phyloP scores from a whole-genome alignment of 2,888 invertebrate genomes.

The Caenorhabditis drosophilae region DNA sequence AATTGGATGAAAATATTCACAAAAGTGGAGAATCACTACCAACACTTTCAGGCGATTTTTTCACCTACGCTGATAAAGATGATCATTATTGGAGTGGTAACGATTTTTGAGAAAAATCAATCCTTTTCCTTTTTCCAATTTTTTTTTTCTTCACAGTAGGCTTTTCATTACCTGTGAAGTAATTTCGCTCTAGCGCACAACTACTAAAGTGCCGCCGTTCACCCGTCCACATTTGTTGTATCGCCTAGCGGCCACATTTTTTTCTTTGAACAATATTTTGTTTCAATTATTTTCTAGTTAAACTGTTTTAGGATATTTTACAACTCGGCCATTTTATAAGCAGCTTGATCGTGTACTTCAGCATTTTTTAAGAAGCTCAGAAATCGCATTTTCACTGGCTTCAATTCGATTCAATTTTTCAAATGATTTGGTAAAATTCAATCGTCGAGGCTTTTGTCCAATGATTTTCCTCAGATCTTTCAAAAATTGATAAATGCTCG shows the following conservation, averaged over 20 bases:
- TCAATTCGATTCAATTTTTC: constrained; percentile 37
- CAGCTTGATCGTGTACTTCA: constrained; percentile 85
- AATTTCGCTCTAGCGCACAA: too few species aligned
- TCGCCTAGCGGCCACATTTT: too few species aligned
- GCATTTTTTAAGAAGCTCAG: constrained; percentile 72
- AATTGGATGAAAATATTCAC: constrained; percentile 76
- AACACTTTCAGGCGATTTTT: constrained; percentile 88
- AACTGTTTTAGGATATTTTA: constrained; percentile 82
- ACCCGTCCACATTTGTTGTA: too few species aligned
- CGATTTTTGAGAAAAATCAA: not conserved
- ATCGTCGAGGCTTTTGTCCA: not conserved
- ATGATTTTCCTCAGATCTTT: constrained; percentile 13
- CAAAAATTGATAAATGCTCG: constrained; percentile 74
- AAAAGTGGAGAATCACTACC: constrained; percentile 75
- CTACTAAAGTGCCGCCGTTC: too few species aligned
- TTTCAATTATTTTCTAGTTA: constrained; percentile 2
- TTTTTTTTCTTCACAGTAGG: too few species aligned
- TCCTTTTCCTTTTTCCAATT: constrained; percentile 2
- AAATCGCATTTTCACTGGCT: constrained; percentile 72
- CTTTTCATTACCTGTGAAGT: too few species aligned
- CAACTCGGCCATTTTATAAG: constrained; percentile 91
- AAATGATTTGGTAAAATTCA: constrained; percentile 16
- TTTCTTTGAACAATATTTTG: too few species aligned
- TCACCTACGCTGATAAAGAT: constrained; percentile 90
- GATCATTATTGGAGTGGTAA: constrained; percentile 91